These are phyloP conservation scores for Dryoscopus gambensis DNA, from an alignment of 2,113 vertebrate genomes.

Conservation along the genomic window DNA sequence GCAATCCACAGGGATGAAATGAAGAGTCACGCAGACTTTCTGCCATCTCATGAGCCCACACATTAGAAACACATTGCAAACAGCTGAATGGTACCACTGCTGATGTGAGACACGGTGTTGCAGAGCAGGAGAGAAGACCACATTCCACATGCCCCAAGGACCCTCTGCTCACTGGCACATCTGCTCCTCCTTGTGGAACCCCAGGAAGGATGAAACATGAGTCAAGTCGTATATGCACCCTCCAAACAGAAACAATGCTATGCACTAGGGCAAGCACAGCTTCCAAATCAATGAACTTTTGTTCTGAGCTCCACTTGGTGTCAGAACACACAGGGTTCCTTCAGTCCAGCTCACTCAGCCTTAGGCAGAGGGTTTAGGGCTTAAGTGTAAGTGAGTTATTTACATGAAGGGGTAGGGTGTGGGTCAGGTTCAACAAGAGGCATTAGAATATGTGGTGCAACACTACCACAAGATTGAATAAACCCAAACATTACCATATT, in stretches of 20 bases:
- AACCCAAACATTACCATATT: slow-evolving; percentile 31
- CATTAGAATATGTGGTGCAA: background rate
- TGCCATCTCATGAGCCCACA: background rate
- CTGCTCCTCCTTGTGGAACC: fast-evolving
- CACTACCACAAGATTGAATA: background rate
- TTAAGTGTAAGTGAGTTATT: background rate
- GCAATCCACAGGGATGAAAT: background rate
- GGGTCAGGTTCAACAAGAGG: background rate
- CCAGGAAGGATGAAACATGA: background rate
- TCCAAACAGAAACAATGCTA: background rate
- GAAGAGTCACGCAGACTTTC: background rate
- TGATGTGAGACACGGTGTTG: fast-evolving
- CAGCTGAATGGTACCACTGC: background rate
- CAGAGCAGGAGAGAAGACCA: background rate
- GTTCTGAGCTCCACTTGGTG: background rate
- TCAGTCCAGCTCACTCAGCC: background rate
- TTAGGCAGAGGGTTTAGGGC: background rate
- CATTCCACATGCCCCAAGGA: fast-evolving
- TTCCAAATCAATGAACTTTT: background rate
- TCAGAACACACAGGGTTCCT: background rate
- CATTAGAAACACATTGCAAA: background rate
- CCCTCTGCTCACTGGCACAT: background rate
- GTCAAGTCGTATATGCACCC: fast-evolving
- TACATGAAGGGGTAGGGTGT: background rate
- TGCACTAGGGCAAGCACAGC: background rate